Evolutionary conservation across 1,140 invertebrate genomes (phyloP).

Genomic region (Drosophila athabasca): DNA sequence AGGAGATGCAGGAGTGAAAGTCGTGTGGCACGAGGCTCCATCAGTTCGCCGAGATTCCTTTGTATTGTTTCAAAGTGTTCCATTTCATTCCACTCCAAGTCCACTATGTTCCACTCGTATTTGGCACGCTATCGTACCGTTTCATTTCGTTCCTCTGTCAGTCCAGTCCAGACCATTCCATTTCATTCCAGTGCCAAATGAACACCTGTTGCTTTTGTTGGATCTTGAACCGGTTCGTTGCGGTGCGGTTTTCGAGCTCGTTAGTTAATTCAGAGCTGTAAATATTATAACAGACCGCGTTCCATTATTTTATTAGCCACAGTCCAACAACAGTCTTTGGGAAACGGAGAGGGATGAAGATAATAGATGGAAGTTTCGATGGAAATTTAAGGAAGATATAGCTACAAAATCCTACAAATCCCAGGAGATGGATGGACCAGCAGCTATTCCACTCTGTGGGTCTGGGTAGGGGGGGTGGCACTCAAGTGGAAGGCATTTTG

Average conservation of each 20-base stretch:
- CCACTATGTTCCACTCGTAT: constrained; percentile 35
- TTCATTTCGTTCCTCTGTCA: too few species aligned
- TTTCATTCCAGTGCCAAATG: constrained; percentile 3
- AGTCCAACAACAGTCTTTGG: not conserved
- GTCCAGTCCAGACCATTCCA: too few species aligned
- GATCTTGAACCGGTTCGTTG: constrained; percentile 53
- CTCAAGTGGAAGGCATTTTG: constrained; percentile 12
- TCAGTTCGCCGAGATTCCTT: constrained; percentile 2
- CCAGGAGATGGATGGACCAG: not conserved
- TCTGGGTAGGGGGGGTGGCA: too few species aligned
- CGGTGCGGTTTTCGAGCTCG: constrained; percentile 45
- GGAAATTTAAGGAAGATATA: not conserved
- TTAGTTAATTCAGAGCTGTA: constrained; percentile 81
- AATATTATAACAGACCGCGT: constrained; percentile 76
- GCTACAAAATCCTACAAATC: too few species aligned
- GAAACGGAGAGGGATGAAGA: not conserved
- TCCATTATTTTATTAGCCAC: constrained; percentile 78
- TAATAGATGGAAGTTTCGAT: not conserved
- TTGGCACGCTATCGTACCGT: constrained; percentile 1
- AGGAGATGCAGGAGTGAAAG: constrained; percentile 30
- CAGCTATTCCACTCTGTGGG: not conserved
- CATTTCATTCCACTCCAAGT: not conserved
- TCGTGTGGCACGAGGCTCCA: constrained; percentile 29
- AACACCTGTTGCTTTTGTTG: constrained; percentile 64
- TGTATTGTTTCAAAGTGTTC: constrained; percentile 38